Evolutionary conservation across 2,888 invertebrate species (phyloP), one percentile per base, ranked within the genome.

Genomic region (Tortrix viridana): DNA sequence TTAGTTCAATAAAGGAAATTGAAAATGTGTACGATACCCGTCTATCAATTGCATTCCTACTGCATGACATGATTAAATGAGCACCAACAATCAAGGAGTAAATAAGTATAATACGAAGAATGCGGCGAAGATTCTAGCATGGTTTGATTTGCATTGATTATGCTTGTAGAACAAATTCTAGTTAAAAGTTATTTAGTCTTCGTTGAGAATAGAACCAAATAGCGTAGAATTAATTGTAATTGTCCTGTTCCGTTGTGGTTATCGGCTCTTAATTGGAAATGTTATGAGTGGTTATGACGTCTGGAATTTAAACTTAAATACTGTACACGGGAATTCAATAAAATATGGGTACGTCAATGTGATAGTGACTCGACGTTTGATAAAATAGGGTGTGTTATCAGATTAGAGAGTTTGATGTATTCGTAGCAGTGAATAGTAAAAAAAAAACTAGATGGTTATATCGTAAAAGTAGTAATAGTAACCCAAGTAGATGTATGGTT

Each of bases 141-240:
- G 57, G 53, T 57, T 62, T 38, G 19, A 47, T 38, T 32, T 20
- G 57, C 23, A 53, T 47, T 52, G 32, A 49, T 23, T 44, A 46
- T 53, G 63, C 57, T 63, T 58, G 41, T 63, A 58, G 63, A 46
- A 38, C 46, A 52, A 18, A 49, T 14, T 60, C 9, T 62, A 57
- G 50, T 47, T 26, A 18, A 12, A 43, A 41, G 12, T 48, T 61
- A 41, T 46, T 5, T 19, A 47, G 47, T 32, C 12, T 55, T 1
- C 43, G 43, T 16, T 18, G 22, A 52, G 19, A 56, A 38, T 14
- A 41, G 41, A 47, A 43, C 41, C 12, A 18, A 14, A 26, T 26
- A 52, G 9, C 16, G 7, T 16, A 22, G 26, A 53, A 47, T 38
- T 19, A n/a, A 6, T 2, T n/a, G 41, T 41, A 41, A 41, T 41